Evolutionary conservation across 1,140 invertebrate species (phyloP), one percentile per base, ranked within the genome.

Genomic region (Lordiphosa collinella): DNA sequence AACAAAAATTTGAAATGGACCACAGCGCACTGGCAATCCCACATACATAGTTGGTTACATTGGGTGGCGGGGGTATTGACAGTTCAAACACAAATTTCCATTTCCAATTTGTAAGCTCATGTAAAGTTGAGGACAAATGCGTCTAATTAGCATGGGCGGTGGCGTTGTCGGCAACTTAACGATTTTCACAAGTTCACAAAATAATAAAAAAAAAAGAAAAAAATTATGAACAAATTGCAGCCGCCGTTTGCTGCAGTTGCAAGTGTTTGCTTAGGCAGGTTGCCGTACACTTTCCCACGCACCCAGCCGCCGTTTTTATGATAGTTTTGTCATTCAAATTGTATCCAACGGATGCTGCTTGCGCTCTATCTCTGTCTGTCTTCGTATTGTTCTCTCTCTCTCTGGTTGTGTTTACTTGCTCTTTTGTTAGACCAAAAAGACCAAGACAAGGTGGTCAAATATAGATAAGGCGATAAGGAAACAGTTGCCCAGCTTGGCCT

Each of bases 111-210:
- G 74, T 73, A 61, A 41, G 59, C 65, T 54, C 41, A 71, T 82
- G 76, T 80, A 65, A 82, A 80, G 53, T 59, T 63, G 67, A 53
- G 66, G 79, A 82, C 76, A 82, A 82, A 82, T 72, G 76, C 78
- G 56, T 41, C 78, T 80, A 82, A 82, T 82, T 82, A 82, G 76
- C 76, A 51, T 38, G 18, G 36, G 25, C 25, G 38, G 68, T 58
- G 55, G 68, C 47, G 70, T 56, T 69, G 64, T 64, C 64, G 70
- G 62, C 75, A 64, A 60, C 64, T 74, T 70, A 64, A 58, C 73
- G 71, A 84, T 82, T 82, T 82, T 82, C 76, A 82, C 71, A 82
- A 82, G 76, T 76, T 84, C 58, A 82, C 72, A 84, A 49, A 80
- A 82, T 68, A 76, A 78, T 82, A 82, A 76, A 78, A 76, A 75